phyloP scores from a whole-genome alignment of 2,888 invertebrate genomes.

The Xanthostigma xanthostigma region DNA sequence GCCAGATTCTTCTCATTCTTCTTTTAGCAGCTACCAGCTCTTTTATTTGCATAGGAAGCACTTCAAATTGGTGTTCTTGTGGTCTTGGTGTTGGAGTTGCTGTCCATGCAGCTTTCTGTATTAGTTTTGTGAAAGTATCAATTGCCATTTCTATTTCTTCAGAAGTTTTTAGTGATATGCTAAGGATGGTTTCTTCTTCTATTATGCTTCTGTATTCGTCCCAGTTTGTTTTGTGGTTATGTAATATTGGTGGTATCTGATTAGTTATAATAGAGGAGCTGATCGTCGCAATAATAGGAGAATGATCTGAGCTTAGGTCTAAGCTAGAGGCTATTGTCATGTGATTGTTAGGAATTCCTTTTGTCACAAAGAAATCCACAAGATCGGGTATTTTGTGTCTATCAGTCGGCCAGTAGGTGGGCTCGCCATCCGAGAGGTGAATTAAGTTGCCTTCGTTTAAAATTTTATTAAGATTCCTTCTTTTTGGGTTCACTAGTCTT shows the following conservation, averaged over 20 bases:
- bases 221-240: constrained; percentile 1
- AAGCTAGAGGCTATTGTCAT: neutral
- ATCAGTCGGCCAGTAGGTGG: too few relatives aligned
- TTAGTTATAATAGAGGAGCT: neutral
- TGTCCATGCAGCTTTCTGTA: constrained; percentile 10
- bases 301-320: neutral
- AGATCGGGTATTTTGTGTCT: neutral
- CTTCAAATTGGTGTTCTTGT: neutral
- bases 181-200: constrained; percentile 7
- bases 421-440: neutral
- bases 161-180: constrained; percentile 9
- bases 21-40: neutral
- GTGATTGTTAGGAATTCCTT: neutral
- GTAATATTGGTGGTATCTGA: neutral
- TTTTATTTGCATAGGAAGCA: neutral
- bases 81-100: neutral
- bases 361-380: neutral
- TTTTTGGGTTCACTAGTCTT: constrained; percentile 1
- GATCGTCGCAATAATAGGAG: neutral
- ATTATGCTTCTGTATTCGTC: neutral
- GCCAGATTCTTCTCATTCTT: neutral
- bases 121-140: constrained; percentile 7
- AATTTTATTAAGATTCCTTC: neutral
- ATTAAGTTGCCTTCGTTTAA: neutral
- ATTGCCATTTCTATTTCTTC: constrained; percentile 11